These are phyloP conservation scores for Psittacula derbiana DNA, from an alignment of 2,797 vertebrate genomes.

Conservation along the genomic window DNA sequence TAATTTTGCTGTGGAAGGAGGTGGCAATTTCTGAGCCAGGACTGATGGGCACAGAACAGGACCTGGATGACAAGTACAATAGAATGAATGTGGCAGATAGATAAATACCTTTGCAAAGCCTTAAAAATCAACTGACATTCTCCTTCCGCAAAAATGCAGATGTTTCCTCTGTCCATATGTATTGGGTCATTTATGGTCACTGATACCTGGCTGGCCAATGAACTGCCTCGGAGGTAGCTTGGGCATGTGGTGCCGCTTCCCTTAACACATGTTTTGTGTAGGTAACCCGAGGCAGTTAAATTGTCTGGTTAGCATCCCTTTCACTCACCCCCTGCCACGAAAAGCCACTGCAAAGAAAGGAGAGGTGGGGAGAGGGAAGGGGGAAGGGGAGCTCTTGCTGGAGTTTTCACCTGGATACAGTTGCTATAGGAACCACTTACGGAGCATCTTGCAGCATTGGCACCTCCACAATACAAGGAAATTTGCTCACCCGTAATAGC, in stretches of 20 bases:
- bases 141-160: not conserved
- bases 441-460: not conserved
- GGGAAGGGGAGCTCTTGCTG: slow-evolving; percentile 37
- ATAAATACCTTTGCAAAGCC: not conserved
- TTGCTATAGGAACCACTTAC: slow-evolving; percentile 75
- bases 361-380: not conserved
- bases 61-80: not conserved
- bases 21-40: not conserved
- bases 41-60: not conserved
- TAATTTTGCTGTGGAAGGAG: not conserved
- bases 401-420: slow-evolving; percentile 69
- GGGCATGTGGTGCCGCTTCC: not conserved
- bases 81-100: not conserved
- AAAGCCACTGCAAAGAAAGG: slow-evolving; percentile 21
- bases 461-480: not conserved
- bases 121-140: not conserved
- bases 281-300: slow-evolving; percentile 17
- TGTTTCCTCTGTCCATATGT: not conserved
- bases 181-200: rapidly evolving
- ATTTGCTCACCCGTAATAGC: not conserved
- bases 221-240: rapidly evolving
- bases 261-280: not conserved
- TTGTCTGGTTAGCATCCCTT: slow-evolving; percentile 1
- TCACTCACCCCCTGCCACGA: not conserved
- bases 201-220: not conserved